Base-by-base conservation (phyloP, 2,888 invertebrate species). In the Alitta virens region DNA sequence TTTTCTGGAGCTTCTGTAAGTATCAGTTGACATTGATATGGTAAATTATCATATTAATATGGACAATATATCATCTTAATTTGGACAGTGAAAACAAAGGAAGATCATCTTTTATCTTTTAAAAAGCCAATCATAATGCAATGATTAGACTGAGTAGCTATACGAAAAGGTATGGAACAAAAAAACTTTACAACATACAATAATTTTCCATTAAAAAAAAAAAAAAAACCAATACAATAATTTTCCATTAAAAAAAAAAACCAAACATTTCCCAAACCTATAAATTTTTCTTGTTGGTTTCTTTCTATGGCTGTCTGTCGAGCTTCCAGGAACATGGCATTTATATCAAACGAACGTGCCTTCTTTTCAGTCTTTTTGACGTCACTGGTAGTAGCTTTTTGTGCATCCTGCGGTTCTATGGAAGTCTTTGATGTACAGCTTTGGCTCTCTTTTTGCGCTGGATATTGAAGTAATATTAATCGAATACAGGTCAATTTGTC, bases 291-390 rank as follows among this genome's bases (percentile, higher is more conserved):
- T 12, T 71, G 63, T 54, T 73, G 70, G 54, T 67, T 74, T 67
- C 80, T 73, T 60, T 81, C 79, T n/a, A 76, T 71, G 2, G 84
- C 84, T 43, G 79, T 77, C 63, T 75, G 74, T 56, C 75, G 71
- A 16, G 86, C 86, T 75, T 87, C 84, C 63, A 84, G 84, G 75
- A 87, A 84, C 84, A 88, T 85, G 70, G 86, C 85, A 73, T 89
- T 87, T 7, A 95, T 87, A 75, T 94, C 90, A 77, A 93, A 92
- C 16, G 88, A 88, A 78, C 91, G 89, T 0, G 94, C 92, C 77
- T 92, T 93, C 72, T 92, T 92, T 0, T 68, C 69, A 16, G 60
- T 38, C n/a, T 33, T 23, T n/a, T 40, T 55, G 40, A 55, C 27
- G 18, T 55, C 26, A 55, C 40, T 40, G 24, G 23, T 33, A 2